phyloP scores from a whole-genome alignment of 2,113 vertebrate genomes.

The Platycercus adscitus region DNA sequence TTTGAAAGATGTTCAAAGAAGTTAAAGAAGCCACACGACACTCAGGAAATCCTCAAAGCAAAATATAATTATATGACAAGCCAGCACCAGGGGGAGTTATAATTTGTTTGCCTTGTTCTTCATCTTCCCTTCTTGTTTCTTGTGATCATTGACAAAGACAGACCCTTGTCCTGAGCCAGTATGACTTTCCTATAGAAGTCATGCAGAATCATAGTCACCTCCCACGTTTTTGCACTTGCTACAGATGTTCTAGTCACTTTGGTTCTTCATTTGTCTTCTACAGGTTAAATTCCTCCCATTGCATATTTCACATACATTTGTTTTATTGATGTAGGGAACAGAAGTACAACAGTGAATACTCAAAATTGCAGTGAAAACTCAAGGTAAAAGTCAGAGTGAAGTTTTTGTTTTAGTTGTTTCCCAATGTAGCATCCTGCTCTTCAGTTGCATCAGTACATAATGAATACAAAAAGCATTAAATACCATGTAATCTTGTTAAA shows the following conservation, averaged over 20 bases:
- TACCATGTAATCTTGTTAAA: not conserved
- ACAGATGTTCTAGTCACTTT: not conserved
- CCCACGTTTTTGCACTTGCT: not conserved
- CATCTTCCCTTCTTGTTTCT: not conserved
- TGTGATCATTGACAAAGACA: not conserved
- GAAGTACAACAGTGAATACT: not conserved
- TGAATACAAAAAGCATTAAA: not conserved
- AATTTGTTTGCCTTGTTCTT: not conserved
- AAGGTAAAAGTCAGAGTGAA: not conserved
- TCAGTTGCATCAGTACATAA: accelerated
- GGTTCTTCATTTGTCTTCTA: not conserved
- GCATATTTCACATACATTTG: not conserved
- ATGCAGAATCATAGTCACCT: not conserved
- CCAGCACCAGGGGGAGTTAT: not conserved
- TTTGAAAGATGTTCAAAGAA: not conserved
- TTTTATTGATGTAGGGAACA: not conserved
- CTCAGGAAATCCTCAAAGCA: not conserved
- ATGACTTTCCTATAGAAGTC: not conserved
- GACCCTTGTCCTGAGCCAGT: not conserved
- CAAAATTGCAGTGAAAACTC: not conserved
- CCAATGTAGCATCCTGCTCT: not conserved
- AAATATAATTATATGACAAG: not conserved
- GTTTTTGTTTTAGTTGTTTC: not conserved
- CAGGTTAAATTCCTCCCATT: not conserved
- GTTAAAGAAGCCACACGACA: not conserved